phyloP scores from a whole-genome alignment of 2,113 vertebrate genomes.

The Micromys minutus region DNA sequence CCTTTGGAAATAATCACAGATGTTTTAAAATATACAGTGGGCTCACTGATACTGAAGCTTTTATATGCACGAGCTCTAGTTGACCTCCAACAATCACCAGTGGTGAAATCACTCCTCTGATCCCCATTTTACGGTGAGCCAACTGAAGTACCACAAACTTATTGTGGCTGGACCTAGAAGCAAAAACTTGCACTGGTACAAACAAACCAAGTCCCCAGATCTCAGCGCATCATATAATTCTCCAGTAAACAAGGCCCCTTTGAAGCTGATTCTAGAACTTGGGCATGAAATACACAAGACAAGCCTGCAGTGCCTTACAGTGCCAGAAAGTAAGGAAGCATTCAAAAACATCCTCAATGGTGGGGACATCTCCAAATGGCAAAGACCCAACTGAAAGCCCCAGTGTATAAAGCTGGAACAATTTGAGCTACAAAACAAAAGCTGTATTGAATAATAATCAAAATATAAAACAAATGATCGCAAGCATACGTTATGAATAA shows the following conservation, averaged over 20 bases:
- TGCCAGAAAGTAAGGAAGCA: not conserved
- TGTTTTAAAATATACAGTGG: not conserved
- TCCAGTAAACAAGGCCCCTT: not conserved
- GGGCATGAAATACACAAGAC: not conserved
- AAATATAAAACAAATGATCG: slow-evolving; percentile 15
- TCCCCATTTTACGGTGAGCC: not conserved
- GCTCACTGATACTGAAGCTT: not conserved
- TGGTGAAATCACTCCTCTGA: not conserved
- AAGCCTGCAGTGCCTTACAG: not conserved
- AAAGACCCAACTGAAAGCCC: not conserved
- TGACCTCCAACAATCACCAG: not conserved
- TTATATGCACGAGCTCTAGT: not conserved
- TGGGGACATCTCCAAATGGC: not conserved
- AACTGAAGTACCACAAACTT: not conserved
- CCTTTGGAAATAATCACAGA: not conserved
- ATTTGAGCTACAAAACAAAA: slow-evolving; percentile 1
- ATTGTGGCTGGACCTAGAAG: not conserved
- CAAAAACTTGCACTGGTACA: not conserved
- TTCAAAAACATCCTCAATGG: not conserved
- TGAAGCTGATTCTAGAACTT: not conserved
- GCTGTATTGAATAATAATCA: not conserved
- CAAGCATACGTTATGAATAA: not conserved
- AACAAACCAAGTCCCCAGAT: not conserved
- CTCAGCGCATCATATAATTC: not conserved
- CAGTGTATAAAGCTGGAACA: not conserved